phyloP scores from a whole-genome alignment of 2,113 vertebrate genomes.

The Phrynocephalus versicolor region DNA sequence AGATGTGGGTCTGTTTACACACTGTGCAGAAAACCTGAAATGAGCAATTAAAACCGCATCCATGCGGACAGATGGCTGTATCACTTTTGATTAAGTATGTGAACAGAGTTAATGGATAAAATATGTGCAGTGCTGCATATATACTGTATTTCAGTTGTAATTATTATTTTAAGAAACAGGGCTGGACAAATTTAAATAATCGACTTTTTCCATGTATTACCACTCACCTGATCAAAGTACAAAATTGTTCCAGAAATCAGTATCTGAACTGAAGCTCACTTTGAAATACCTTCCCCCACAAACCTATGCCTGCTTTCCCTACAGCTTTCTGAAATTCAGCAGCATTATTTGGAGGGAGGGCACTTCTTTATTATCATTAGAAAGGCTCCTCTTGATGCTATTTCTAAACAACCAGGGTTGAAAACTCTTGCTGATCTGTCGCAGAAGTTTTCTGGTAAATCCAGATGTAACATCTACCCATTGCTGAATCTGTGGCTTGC shows the following conservation, averaged over 20 bases:
- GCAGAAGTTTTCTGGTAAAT: too few species aligned
- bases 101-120: accelerated
- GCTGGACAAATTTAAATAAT: not conserved
- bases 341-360: too few species aligned
- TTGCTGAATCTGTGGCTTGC: too few species aligned
- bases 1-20: constrained; percentile 8
- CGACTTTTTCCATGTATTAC: not conserved
- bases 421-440: too few species aligned
- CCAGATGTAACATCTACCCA: too few species aligned
- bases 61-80: constrained; percentile 11
- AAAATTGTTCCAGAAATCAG: not conserved
- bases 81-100: not conserved
- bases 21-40: constrained; percentile 3
- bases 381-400: too few species aligned
- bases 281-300: not conserved
- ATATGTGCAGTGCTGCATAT: not conserved
- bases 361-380: too few species aligned
- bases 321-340: not conserved
- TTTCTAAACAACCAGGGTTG: too few species aligned
- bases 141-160: not conserved
- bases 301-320: not conserved
- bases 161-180: not conserved
- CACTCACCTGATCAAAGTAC: not conserved
- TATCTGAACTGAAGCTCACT: not conserved
- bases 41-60: not conserved